Evolutionary conservation across 2,797 vertebrate genomes (phyloP).

Genomic region (Cynodonichthys magdalenae): DNA sequence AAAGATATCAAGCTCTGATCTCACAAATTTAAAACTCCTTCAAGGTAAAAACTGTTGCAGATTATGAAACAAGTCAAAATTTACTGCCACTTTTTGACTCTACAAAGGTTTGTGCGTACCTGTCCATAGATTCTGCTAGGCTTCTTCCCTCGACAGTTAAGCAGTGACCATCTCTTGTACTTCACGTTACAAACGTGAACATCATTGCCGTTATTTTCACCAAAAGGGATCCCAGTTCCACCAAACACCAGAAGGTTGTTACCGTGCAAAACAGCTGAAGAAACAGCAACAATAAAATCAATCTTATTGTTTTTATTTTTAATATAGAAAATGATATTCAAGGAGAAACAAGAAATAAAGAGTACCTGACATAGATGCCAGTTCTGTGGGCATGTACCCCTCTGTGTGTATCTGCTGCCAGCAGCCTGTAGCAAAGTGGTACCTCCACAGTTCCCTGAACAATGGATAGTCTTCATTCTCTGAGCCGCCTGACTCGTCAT

Average conservation of each 20-base stretch:
- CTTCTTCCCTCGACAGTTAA: conserved; percentile 96
- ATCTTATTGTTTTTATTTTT: no score
- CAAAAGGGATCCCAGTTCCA: conserved; percentile 96
- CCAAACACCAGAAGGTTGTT: conserved; percentile 99
- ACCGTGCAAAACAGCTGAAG: conserved; percentile 92
- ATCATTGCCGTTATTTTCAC: conserved; percentile 96
- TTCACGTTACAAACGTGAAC: conserved; percentile 97
- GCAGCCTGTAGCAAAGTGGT: conserved; percentile 93
- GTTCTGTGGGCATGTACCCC: conserved; percentile 95
- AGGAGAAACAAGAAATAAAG: neutral
- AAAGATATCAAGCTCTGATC: conserved; percentile 4
- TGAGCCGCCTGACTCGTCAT: conserved; percentile 92
- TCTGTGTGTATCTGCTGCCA: conserved; percentile 98
- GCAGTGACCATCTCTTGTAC: conserved; percentile 95
- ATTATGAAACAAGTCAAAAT: neutral
- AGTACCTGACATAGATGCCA: conserved; percentile 97
- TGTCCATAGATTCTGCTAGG: conserved; percentile 97
- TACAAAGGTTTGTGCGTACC: conserved; percentile 72
- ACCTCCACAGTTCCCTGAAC: conserved; percentile 97
- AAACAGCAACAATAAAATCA: neutral
- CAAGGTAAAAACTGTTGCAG: neutral
- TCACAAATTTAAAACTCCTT: neutral
- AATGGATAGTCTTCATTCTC: conserved; percentile 97
- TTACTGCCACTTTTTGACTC: neutral
- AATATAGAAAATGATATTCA: no score